Evolutionary conservation across 2,797 vertebrate genomes (phyloP).

Genomic region (Anguilla marmorata): DNA sequence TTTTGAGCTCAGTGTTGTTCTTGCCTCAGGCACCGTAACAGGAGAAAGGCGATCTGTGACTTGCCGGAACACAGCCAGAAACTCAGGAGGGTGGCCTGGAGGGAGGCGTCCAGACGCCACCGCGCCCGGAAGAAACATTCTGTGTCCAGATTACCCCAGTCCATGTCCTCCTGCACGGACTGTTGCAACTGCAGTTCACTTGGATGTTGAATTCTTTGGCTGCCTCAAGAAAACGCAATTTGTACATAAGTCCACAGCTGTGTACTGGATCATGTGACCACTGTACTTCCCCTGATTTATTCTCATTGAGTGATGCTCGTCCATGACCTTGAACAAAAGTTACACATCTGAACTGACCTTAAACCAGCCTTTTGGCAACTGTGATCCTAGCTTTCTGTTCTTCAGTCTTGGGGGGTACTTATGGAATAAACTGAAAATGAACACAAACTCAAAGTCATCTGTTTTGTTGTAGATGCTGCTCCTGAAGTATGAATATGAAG

Average conservation of each 20-base stretch:
- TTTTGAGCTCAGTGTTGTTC: background rate
- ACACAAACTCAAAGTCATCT: background rate
- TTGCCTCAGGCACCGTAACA: constrained; percentile 61
- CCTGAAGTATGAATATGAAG: background rate
- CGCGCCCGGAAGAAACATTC: constrained; percentile 64
- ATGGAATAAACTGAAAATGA: background rate
- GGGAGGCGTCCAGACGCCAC: constrained; percentile 67
- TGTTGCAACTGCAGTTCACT: background rate
- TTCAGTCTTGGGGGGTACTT: background rate
- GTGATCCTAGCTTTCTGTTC: background rate
- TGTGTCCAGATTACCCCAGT: constrained; percentile 31
- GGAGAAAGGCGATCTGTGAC: constrained; percentile 56
- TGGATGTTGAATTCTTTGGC: background rate
- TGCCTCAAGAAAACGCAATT: background rate
- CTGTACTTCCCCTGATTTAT: background rate
- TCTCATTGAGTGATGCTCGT: background rate
- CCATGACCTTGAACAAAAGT: background rate
- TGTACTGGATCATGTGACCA: background rate
- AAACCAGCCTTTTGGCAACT: background rate
- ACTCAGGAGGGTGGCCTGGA: constrained; percentile 66
- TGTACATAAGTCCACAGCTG: background rate
- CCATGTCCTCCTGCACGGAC: background rate
- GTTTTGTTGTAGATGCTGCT: background rate
- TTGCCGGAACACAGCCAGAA: constrained; percentile 69
- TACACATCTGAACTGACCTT: background rate